Base-by-base conservation (phyloP, 1,140 invertebrate species). In the Zelostemma sp. region DNA sequence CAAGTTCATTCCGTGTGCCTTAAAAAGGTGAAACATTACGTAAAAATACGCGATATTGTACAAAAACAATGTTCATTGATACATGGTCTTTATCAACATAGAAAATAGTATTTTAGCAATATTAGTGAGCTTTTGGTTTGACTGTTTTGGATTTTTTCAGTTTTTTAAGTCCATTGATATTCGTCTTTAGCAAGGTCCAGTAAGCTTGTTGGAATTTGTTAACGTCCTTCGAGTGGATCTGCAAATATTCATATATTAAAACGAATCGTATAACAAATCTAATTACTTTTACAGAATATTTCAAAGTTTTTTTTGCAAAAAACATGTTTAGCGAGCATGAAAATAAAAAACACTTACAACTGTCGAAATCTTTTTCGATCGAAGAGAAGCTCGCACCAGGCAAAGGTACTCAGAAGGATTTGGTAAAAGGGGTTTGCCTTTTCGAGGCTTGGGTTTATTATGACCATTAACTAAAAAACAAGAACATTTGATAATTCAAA, bases 151-250 rank as follows among this genome's bases (percentile, higher is more conserved):
- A 87, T 84, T 95, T 95, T 79, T 95, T 94, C 65, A 93, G 87
- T 82, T 95, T 93, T 81, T 94, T 95, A 49, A 96, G 83, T 63
- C 93, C 93, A 86, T 93, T 94, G 80, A 95, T 90, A 83, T 93
- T 95, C n/a, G 89, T 91, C 84, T 93, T 93, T 17, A 95, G 83
- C 62, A 95, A 84, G 85, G 90, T 93, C 78, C 91, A 92, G 82
- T 95, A 95, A 1, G 93, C 92, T 71, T 91, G 88, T 82, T 94
- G 93, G 84, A 95, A 94, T 85, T 92, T 93, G 79, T 93, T 93
- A 0, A 95, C 90, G 85, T 95, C 93, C 78, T 91, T 93, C 66
- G 93, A 89, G 79, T 90, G 89, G 50, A 92, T 87, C 90, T 91
- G 75, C 0, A 65, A 57, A 56, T 54, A 70, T 50, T 60, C 11